These are phyloP conservation scores for Andrena haemorrhoa DNA, from an alignment of 2,888 invertebrate species.

Conservation along the genomic window DNA sequence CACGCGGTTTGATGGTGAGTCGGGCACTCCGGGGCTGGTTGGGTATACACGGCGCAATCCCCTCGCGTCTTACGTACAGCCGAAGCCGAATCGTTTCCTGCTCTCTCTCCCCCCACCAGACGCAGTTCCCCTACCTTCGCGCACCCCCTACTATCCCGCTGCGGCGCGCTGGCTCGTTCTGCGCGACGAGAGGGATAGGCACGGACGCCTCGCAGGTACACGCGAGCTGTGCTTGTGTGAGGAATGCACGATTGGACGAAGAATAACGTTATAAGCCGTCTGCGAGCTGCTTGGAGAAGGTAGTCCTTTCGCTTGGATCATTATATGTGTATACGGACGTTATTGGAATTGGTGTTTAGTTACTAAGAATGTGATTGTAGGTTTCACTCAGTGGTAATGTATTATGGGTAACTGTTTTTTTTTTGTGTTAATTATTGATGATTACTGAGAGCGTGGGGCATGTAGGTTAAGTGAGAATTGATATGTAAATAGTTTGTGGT, in stretches of 20 bases:
- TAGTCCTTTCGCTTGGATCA: too few relatives aligned
- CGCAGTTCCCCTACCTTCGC: slow-evolving; percentile 36
- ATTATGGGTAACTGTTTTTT: too few relatives aligned
- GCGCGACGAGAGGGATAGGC: slow-evolving; percentile 2
- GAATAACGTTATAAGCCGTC: too few relatives aligned
- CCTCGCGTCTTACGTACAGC: slow-evolving; percentile 76
- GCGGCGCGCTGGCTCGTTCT: background rate
- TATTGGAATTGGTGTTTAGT: too few relatives aligned
- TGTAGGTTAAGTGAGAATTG: too few relatives aligned
- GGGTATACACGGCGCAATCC: slow-evolving; percentile 53
- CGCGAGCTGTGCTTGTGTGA: background rate
- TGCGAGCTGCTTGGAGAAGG: too few relatives aligned
- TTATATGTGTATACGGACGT: too few relatives aligned
- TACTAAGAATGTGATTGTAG: too few relatives aligned
- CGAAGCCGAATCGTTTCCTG: slow-evolving; percentile 69
- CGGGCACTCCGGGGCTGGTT: slow-evolving; percentile 77
- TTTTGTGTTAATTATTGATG: too few relatives aligned
- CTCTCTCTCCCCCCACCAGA: slow-evolving; percentile 59
- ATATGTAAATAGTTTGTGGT: too few relatives aligned
- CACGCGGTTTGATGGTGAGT: slow-evolving; percentile 76
- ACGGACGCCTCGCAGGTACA: slow-evolving; percentile 21
- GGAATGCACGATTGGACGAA: background rate
- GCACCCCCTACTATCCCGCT: slow-evolving; percentile 35
- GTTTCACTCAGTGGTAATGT: too few relatives aligned
- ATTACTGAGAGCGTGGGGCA: too few relatives aligned